These are phyloP conservation scores for Alouatta palliata DNA, from an alignment of 2,113 vertebrate genomes.

Conservation along the genomic window DNA sequence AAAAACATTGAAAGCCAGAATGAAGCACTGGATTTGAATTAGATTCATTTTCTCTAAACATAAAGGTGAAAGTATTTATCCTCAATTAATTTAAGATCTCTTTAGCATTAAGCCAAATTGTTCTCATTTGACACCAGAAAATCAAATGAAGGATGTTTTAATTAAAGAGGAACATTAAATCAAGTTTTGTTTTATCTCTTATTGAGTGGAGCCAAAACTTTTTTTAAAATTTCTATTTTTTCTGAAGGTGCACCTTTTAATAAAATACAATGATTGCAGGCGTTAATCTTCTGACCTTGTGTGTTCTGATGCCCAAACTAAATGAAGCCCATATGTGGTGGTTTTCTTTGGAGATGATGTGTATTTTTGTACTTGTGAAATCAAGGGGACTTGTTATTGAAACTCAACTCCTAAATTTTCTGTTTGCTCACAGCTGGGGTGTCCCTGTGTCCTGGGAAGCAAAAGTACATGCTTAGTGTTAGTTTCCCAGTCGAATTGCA, in stretches of 20 bases:
- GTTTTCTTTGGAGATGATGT: conserved; percentile 66
- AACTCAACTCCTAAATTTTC: conserved; percentile 19
- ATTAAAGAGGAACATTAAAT: neutral
- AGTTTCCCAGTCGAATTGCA: neutral
- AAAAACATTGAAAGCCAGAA: neutral
- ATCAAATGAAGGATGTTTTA: neutral
- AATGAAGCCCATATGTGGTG: conserved; percentile 55
- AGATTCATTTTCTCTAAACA: neutral
- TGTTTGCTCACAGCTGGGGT: conserved; percentile 37
- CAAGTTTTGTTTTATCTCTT: neutral
- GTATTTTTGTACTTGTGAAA: conserved; percentile 64
- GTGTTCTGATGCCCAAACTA: conserved; percentile 48
- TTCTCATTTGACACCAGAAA: neutral
- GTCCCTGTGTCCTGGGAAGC: neutral
- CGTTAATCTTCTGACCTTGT: conserved; percentile 57
- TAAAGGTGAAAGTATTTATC: neutral
- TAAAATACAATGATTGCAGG: conserved; percentile 1
- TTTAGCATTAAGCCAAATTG: neutral
- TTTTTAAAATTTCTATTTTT: neutral
- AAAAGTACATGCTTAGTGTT: neutral
- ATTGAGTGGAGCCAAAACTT: neutral
- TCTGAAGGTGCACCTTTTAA: conserved; percentile 21
- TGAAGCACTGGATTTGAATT: neutral
- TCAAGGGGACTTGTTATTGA: conserved; percentile 45
- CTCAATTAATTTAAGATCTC: neutral